phyloP scores from a whole-genome alignment of 2,113 vertebrate genomes.

The Hyaena hyaena region DNA sequence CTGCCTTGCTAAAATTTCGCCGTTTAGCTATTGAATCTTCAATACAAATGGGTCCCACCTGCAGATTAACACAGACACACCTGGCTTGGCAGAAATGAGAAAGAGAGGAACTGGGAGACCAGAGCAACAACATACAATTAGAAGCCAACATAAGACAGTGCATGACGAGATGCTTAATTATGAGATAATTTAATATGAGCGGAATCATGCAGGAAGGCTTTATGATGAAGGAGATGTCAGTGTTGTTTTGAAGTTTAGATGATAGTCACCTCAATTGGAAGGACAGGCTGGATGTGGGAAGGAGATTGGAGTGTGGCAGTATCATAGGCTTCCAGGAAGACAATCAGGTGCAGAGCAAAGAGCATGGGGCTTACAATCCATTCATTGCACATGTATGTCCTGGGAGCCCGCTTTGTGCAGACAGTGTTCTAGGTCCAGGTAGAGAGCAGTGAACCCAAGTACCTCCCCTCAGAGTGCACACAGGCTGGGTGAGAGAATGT shows the following conservation, averaged over 20 bases:
- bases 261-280: not conserved
- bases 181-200: not conserved
- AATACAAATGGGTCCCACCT: not conserved
- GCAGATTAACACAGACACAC: not conserved
- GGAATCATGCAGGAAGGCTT: not conserved
- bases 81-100: not conserved
- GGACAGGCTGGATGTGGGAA: not conserved
- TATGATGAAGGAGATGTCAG: not conserved
- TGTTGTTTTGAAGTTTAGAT: not conserved
- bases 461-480: not conserved
- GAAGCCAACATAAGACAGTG: not conserved
- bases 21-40: slow-evolving; percentile 19
- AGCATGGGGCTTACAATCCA: no score
- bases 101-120: not conserved
- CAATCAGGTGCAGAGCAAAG: not conserved
- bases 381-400: not conserved
- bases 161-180: not conserved
- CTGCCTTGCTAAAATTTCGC: not conserved
- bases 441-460: not conserved
- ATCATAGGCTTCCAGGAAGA: not conserved
- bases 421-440: not conserved
- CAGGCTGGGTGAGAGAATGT: not conserved
- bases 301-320: not conserved
- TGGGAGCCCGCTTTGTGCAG: not conserved
- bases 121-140: not conserved